Conservation (phyloP, 2,888 invertebrate genomes). For the Podotricha telesiphe region DNA sequence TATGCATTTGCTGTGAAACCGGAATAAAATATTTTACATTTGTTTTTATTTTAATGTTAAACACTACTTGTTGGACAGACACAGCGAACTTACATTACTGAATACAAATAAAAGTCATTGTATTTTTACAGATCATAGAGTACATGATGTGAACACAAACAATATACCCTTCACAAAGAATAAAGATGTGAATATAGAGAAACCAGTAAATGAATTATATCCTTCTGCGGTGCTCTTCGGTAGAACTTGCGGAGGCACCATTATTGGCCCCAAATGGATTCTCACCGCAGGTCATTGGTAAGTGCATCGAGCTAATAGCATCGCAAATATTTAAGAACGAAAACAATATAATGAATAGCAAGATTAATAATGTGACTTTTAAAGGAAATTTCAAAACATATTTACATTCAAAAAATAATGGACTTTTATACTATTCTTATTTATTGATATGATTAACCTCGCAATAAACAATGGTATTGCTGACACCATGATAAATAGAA, state of each 20-base stretch:
- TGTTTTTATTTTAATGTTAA: background rate
- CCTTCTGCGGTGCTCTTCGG: slow-evolving; percentile 75
- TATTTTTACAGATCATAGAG: slow-evolving; percentile 1
- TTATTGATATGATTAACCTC: slow-evolving; percentile 2
- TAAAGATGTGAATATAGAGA: slow-evolving; percentile 24
- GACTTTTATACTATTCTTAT: background rate
- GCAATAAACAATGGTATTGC: slow-evolving; percentile 10
- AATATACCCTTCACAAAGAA: slow-evolving; percentile 5
- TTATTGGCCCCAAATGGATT: slow-evolving; percentile 71
- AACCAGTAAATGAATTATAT: slow-evolving; percentile 47
- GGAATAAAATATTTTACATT: slow-evolving; percentile 5
- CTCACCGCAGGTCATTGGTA: slow-evolving; percentile 59
- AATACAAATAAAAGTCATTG: background rate
- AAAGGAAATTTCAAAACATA: too few species aligned
- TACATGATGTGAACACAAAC: background rate
- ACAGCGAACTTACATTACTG: background rate
- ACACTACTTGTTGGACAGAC: background rate
- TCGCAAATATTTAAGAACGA: background rate
- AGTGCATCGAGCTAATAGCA: background rate
- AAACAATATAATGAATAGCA: too few species aligned
- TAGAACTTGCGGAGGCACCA: slow-evolving; percentile 73
- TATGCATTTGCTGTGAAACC: slow-evolving; percentile 6
- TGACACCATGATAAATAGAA: background rate
- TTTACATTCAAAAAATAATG: background rate
- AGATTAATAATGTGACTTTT: too few species aligned